phyloP scores from a whole-genome alignment of 2,797 vertebrate genomes.

The Lepus townsendii region DNA sequence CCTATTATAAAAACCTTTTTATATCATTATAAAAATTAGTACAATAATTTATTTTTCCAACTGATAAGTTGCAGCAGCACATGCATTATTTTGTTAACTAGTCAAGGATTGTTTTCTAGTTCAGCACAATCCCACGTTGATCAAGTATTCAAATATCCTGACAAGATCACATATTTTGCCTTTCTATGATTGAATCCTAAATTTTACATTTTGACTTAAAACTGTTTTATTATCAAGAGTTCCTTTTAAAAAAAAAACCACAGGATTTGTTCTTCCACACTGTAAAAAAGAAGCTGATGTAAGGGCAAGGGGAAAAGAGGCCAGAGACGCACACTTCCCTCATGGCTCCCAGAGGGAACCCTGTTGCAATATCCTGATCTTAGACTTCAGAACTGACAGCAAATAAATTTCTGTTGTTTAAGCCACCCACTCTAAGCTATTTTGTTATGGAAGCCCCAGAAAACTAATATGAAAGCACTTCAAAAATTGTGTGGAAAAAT shows the following conservation, averaged over 20 bases:
- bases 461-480: neutral
- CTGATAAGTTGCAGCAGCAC: neutral
- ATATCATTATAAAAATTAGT: neutral
- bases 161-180: neutral
- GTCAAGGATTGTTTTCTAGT: neutral
- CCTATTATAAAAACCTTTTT: constrained; percentile 51
- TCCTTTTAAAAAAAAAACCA: neutral
- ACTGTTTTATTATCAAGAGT: neutral
- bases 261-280: neutral
- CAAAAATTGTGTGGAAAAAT: no score
- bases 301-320: neutral
- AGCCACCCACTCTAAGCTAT: neutral
- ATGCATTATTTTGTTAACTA: neutral
- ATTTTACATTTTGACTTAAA: neutral
- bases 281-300: neutral
- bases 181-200: neutral
- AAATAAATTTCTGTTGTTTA: neutral
- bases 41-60: constrained; percentile 32
- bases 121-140: neutral
- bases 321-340: neutral
- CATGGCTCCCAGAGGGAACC: neutral
- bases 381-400: neutral
- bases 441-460: no score
- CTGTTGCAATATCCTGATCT: neutral
- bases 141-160: neutral